These are phyloP conservation scores for Cyphomyrmex costatus DNA, from an alignment of 1,140 invertebrate genomes.

Conservation along the genomic window DNA sequence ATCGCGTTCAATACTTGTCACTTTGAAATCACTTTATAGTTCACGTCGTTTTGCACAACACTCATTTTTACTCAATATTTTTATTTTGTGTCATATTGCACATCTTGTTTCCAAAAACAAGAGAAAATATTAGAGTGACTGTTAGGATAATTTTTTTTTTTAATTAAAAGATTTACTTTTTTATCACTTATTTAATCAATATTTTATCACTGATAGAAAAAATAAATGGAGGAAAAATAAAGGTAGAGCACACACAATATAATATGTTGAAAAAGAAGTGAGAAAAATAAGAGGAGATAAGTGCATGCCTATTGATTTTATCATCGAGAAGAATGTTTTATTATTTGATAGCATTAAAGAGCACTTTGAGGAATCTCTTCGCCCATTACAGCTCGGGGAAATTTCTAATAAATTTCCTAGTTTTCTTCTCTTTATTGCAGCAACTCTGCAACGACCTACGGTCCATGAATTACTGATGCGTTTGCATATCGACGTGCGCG, in stretches of 20 bases:
- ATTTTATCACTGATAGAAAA: neutral
- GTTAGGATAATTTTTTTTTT: neutral
- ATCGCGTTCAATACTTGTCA: constrained; percentile 47
- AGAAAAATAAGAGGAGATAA: neutral
- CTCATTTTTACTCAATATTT: constrained; percentile 39
- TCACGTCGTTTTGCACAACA: neutral
- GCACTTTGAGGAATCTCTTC: constrained; percentile 35
- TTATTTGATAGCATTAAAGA: constrained; percentile 39
- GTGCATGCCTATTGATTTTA: constrained; percentile 11
- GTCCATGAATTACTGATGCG: constrained; percentile 54
- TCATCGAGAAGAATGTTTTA: constrained; percentile 34
- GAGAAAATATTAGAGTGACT: constrained; percentile 13
- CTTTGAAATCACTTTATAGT: constrained; percentile 32
- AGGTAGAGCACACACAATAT: neutral
- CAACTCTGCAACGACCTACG: constrained; percentile 18
- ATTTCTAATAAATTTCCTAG: constrained; percentile 58
- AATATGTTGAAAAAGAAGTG: neutral
- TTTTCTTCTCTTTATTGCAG: constrained; percentile 25
- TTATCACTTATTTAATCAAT: neutral
- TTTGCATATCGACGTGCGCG: constrained; percentile 56
- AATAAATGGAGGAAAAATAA: neutral
- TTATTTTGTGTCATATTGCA: constrained; percentile 1
- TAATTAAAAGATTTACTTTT: neutral
- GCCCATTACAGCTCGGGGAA: constrained; percentile 33
- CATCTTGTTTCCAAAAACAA: constrained; percentile 21